Evolutionary conservation across 2,888 invertebrate species (phyloP), one percentile per base, ranked within the genome.

Genomic region (Bugula neritina): DNA sequence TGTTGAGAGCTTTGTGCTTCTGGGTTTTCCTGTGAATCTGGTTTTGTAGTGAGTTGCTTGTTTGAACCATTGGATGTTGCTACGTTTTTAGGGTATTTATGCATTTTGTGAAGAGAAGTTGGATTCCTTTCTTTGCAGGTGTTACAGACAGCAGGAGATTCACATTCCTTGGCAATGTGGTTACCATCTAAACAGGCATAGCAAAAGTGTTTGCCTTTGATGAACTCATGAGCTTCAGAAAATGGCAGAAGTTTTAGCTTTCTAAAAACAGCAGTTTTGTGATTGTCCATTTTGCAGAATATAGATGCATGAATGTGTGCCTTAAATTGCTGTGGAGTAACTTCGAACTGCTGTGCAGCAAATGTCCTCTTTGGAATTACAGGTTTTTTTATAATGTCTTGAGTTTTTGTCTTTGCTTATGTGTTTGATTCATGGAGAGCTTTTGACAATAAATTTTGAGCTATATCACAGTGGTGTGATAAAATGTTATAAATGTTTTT

Each of bases 381-480:
- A 25, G 57, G 57, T 57, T 57, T 57, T n/a, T 10, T 21, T 25
- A 13, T 57, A 21, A 13, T 57, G 23, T 57, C 23, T 23, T 57
- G n/a, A 5, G n/a, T 69, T 17, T n/a, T 5, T 10, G 5, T 13
- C 13, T 69, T 69, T 35, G 69, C 5, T 31, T 35, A 10, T 57
- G 5, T 57, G 27, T n/a, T 57, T 21, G 57, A 25, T 5, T 21
- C 57, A 57, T 57, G 57, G 5, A 57, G 27, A 27, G 57, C 27
- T n/a, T 57, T 57, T 13, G 57, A 57, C 57, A 57, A 27, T 57
- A 23, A 57, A 57, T 57, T 57, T n/a, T 57, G 57, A 3, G 57
- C 57, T 57, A 57, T 57, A 57, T 57, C 57, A 57, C 57, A 57
- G 27, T 57, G 57, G 57, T 57, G 57, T 57, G 57, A 57, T 23